Conservation (phyloP, 2,113 vertebrate genomes). For the Centropristis striata region DNA sequence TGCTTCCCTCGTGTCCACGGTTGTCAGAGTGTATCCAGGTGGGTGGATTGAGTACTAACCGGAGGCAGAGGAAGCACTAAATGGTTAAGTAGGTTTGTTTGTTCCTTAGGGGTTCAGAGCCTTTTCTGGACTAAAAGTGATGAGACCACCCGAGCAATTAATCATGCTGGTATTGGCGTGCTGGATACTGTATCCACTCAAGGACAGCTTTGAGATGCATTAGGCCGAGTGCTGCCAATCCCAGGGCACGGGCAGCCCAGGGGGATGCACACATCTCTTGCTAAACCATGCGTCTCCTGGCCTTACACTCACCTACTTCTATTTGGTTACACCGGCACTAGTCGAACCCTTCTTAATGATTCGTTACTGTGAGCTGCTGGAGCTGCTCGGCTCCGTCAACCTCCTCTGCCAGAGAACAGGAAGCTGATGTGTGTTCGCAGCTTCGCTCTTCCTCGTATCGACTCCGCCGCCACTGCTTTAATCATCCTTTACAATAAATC, state of each 20-base stretch:
- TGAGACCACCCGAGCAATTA: conserved; percentile 74
- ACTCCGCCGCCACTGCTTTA: conserved; percentile 67
- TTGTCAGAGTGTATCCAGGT: conserved; percentile 72
- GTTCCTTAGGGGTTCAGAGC: conserved; percentile 61
- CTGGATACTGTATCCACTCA: conserved; percentile 71
- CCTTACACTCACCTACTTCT: conserved; percentile 41
- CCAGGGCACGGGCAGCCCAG: conserved; percentile 39
- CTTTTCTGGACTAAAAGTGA: conserved; percentile 70
- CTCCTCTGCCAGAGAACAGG: conserved; percentile 60
- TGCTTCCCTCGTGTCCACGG: conserved; percentile 53
- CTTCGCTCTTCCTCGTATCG: conserved; percentile 55
- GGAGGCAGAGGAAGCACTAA: conserved; percentile 71
- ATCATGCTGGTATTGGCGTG: conserved; percentile 79
- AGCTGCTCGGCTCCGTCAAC: conserved; percentile 52
- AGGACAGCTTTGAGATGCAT: conserved; percentile 76
- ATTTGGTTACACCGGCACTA: conserved; percentile 16
- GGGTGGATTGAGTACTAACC: conserved; percentile 71
- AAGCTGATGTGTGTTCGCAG: conserved; percentile 62
- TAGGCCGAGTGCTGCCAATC: conserved; percentile 69
- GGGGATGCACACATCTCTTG: conserved; percentile 24
- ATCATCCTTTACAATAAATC: conserved; percentile 81
- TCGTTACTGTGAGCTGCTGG: conserved; percentile 46
- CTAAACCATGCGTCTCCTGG: conserved; percentile 43
- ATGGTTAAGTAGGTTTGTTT: conserved; percentile 79
- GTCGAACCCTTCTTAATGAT: conserved; percentile 42